A percentile compares a stretch with the other conserved stretches of the same genome.
Conservation (phyloP, 2,888 invertebrate genomes). For the Agriopis aurantiaria region DNA sequence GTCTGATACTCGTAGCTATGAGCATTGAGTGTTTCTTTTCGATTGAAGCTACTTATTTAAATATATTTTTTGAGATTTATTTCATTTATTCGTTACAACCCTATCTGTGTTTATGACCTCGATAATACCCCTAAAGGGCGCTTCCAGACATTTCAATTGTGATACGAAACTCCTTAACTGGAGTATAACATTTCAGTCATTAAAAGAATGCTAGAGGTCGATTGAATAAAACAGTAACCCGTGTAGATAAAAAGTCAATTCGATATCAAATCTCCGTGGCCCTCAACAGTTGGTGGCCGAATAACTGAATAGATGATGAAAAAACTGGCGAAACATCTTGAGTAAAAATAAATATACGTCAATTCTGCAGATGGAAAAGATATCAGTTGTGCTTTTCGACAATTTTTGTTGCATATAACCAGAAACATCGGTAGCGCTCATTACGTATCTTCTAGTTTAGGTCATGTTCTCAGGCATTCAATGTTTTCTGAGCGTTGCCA, state of each 20-base stretch:
- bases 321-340: conserved; percentile 25
- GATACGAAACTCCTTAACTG: conserved; percentile 26
- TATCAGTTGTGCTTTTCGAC: background rate
- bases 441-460: conserved; percentile 19
- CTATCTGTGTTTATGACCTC: conserved; percentile 28
- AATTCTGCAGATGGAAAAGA: conserved; percentile 7
- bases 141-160: conserved; percentile 28
- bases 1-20: background rate
- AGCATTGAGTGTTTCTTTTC: background rate
- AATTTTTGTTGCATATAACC: conserved; percentile 11
- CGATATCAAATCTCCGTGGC: conserved; percentile 30
- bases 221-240: conserved; percentile 28
- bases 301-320: conserved; percentile 36
- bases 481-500: conserved; percentile 20
- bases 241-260: conserved; percentile 30
- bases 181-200: conserved; percentile 26
- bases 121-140: conserved; percentile 21
- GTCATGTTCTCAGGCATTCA: conserved; percentile 18
- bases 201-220: conserved; percentile 25
- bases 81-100: conserved; percentile 7
- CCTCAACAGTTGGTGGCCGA: conserved; percentile 31
- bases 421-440: conserved; percentile 4
- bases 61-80: background rate
- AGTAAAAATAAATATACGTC: conserved; percentile 25
- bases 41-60: background rate